phyloP scores from a whole-genome alignment of 2,888 invertebrate species.

The Celastrina argiolus region DNA sequence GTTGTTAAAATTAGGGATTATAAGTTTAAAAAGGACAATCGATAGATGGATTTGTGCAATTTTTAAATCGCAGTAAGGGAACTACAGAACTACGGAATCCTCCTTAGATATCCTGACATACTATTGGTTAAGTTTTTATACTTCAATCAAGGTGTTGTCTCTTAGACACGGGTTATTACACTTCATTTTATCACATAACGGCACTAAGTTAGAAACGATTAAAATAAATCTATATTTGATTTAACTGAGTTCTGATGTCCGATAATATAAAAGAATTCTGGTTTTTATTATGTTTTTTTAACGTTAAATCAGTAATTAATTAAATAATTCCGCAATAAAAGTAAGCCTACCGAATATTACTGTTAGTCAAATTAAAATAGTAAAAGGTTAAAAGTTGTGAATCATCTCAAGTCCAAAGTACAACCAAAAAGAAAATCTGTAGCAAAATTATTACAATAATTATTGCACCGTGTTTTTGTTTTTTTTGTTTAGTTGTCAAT shows the following conservation, averaged over 20 bases:
- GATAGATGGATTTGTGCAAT: too few relatives aligned
- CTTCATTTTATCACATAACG: not conserved
- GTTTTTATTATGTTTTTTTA: not conserved
- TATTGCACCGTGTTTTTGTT: too few relatives aligned
- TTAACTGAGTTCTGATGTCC: not conserved
- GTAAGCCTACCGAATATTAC: not conserved
- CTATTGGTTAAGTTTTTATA: too few relatives aligned
- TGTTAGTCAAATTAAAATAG: not conserved
- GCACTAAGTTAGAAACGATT: not conserved
- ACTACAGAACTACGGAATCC: too few relatives aligned
- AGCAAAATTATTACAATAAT: too few relatives aligned
- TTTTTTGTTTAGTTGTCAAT: too few relatives aligned
- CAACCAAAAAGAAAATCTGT: not conserved
- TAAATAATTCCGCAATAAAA: not conserved
- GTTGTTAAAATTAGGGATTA: too few relatives aligned
- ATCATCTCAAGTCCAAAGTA: not conserved
- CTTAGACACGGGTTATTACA: not conserved
- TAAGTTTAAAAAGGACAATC: too few relatives aligned
- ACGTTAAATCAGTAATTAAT: not conserved
- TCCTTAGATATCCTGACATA: too few relatives aligned
- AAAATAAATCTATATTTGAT: not conserved
- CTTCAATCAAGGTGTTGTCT: not conserved
- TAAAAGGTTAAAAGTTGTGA: not conserved
- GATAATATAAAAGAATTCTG: not conserved
- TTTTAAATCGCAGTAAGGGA: too few relatives aligned